Percentiles rank a stretch among this genome's conserved stretches.
These are phyloP conservation scores for Eublepharis macularius DNA, from an alignment of 2,113 vertebrate species.

Conservation along the genomic window DNA sequence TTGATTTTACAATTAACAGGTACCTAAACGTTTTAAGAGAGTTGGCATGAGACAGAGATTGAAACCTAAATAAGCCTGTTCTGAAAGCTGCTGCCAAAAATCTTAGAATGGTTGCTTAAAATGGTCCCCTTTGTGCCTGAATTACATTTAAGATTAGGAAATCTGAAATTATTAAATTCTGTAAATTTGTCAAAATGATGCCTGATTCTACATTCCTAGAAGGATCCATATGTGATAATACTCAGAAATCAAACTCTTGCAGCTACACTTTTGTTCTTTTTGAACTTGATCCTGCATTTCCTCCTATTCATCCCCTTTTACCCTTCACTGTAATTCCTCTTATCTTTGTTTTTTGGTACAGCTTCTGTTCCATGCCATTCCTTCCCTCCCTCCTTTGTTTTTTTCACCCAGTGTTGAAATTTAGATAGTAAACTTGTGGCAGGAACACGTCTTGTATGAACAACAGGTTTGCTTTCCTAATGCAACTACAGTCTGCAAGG, in stretches of 20 bases:
- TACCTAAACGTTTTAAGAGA: too few species aligned
- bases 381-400: too few species aligned
- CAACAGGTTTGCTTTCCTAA: background rate
- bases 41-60: background rate
- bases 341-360: too few species aligned
- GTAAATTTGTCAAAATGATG: background rate
- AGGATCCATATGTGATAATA: background rate
- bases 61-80: background rate
- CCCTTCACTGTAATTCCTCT: background rate
- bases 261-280: background rate
- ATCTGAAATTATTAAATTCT: too few species aligned
- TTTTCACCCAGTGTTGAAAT: too few species aligned
- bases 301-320: too few species aligned
- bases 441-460: too few species aligned
- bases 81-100: background rate
- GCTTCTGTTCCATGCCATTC: too few species aligned
- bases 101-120: background rate
- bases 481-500: background rate
- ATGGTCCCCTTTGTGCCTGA: background rate
- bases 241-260: background rate
- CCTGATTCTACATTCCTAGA: background rate
- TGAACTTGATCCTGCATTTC: background rate
- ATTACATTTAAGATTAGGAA: background rate
- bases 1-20: too few species aligned
- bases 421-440: too few species aligned